Evolutionary conservation across 2,797 vertebrate genomes (phyloP).

Genomic region (Pangasius mekongensis): DNA sequence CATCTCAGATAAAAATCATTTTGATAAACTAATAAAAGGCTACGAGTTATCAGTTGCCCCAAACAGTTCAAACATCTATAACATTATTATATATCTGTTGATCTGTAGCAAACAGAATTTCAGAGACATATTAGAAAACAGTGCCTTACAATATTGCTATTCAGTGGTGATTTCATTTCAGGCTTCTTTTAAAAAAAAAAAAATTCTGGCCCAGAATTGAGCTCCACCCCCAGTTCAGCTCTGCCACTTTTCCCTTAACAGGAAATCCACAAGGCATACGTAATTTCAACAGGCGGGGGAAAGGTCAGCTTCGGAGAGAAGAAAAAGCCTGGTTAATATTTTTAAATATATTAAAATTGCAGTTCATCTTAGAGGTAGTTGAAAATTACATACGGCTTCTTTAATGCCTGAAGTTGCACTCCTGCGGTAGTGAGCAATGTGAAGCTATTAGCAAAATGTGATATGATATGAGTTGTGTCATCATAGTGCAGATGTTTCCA

Average conservation of each 20-base stretch:
- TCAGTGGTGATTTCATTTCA: background rate
- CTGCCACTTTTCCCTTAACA: background rate
- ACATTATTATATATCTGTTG: background rate
- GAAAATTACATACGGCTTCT: background rate
- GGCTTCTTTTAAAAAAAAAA: background rate
- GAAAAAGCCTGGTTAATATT: background rate
- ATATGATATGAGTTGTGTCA: background rate
- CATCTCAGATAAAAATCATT: background rate
- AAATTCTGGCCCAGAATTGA: background rate
- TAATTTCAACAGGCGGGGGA: background rate
- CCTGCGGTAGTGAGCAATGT: too few species aligned
- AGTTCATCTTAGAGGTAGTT: background rate
- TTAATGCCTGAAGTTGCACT: background rate
- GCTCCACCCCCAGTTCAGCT: constrained; percentile 2
- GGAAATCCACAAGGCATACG: background rate
- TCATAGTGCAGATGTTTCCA: background rate
- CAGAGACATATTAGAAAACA: background rate
- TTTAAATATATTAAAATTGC: background rate
- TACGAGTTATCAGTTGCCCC: background rate
- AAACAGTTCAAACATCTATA: background rate
- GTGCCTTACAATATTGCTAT: too few species aligned
- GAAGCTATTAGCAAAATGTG: background rate
- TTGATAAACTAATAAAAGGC: background rate
- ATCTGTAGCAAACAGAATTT: background rate
- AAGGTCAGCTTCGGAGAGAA: background rate